Percentiles rank a stretch among this genome's conserved stretches.
These are phyloP conservation scores for Cordilura impudica DNA, from an alignment of 2,888 invertebrate genomes.

Conservation along the genomic window DNA sequence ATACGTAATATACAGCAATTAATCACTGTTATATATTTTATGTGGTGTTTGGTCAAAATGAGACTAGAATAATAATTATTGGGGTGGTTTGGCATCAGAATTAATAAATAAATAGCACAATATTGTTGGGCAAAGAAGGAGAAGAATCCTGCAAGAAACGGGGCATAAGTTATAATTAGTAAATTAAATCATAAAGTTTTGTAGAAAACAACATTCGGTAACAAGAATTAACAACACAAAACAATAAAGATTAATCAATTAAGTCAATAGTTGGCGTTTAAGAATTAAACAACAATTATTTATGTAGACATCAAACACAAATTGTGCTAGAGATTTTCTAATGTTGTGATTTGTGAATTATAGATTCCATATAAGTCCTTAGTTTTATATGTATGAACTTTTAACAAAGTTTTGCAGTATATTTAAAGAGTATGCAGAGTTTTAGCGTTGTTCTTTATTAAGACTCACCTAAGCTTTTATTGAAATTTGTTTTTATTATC, in stretches of 20 bases:
- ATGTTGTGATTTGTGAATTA: too few relatives aligned
- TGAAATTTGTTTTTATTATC: too few relatives aligned
- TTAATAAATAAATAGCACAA: neutral
- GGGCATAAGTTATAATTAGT: neutral
- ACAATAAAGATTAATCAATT: neutral
- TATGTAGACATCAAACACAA: neutral
- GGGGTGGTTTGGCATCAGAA: too few relatives aligned
- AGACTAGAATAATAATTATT: constrained; percentile 7
- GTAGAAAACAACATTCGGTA: neutral
- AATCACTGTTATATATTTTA: constrained; percentile 13
- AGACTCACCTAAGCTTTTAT: too few relatives aligned
- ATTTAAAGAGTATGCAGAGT: too few relatives aligned
- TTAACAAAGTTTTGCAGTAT: too few relatives aligned
- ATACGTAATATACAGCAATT: constrained; percentile 15
- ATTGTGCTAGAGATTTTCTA: neutral
- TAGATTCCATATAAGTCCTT: too few relatives aligned
- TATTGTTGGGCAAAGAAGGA: neutral
- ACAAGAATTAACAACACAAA: neutral
- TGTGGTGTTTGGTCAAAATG: neutral
- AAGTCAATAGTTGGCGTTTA: neutral
- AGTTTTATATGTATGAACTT: too few relatives aligned
- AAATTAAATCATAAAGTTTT: neutral
- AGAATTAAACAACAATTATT: neutral
- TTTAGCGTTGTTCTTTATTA: too few relatives aligned
- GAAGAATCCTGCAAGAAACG: neutral